Conservation (phyloP, 2,797 vertebrate species). For the Hirundo rustica region DNA sequence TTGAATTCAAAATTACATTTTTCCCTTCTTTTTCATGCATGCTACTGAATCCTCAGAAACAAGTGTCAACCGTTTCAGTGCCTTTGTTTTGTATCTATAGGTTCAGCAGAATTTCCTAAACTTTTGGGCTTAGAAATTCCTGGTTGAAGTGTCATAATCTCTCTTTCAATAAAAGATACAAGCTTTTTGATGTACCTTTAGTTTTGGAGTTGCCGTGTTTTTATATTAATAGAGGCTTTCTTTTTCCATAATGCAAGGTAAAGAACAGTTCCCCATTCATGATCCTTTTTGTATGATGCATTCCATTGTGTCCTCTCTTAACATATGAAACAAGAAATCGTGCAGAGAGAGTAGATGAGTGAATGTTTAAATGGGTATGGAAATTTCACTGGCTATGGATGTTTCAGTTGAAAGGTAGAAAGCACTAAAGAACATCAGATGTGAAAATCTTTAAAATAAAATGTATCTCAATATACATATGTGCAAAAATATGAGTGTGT, state of each 20-base stretch:
- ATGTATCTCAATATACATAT: slow-evolving; percentile 22
- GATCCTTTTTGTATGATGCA: background rate
- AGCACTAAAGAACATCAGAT: slow-evolving; percentile 1
- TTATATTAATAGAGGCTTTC: background rate
- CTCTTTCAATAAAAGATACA: background rate
- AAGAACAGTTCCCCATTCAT: background rate
- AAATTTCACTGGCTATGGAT: background rate
- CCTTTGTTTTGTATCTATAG: background rate
- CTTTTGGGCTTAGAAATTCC: background rate
- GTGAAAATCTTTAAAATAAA: slow-evolving; percentile 39
- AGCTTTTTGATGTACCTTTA: background rate
- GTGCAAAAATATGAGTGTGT: background rate
- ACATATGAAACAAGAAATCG: background rate
- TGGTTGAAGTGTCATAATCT: background rate
- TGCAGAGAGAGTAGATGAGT: background rate
- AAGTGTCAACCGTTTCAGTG: background rate
- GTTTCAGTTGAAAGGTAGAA: background rate
- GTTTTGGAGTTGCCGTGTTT: background rate
- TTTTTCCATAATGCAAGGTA: background rate
- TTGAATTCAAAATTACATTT: background rate
- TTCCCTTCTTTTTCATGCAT: background rate
- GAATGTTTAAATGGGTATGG: background rate
- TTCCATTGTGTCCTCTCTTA: background rate
- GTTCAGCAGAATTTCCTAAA: background rate
- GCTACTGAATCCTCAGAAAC: background rate